phyloP scores from a whole-genome alignment of 2,113 vertebrate species.

The Salvelinus namaycush region DNA sequence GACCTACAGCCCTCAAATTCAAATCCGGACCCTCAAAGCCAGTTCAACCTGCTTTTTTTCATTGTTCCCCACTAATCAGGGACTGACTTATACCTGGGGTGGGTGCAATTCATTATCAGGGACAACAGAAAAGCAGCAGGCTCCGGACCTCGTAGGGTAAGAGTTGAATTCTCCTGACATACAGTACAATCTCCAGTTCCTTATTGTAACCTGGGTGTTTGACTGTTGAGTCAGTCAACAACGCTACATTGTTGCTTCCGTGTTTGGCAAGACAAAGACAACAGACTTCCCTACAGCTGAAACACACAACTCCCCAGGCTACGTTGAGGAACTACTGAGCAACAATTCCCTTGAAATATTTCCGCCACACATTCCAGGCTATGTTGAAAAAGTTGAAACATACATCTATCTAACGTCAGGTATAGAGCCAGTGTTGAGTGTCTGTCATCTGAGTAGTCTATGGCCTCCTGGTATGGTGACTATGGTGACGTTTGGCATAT shows the following conservation, averaged over 20 bases:
- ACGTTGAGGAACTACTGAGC: background rate
- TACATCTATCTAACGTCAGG: no score
- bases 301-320: background rate
- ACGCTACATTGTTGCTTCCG: background rate
- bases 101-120: no score
- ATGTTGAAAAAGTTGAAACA: no score
- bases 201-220: background rate
- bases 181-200: background rate
- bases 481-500: constrained; percentile 46
- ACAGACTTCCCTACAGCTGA: background rate
- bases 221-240: background rate
- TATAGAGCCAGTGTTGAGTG: background rate
- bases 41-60: no score
- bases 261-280: background rate
- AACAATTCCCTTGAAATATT: background rate
- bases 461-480: constrained; percentile 39
- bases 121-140: background rate
- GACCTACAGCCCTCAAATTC: background rate
- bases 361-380: no score
- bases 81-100: no score
- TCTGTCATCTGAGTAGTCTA: background rate
- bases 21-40: background rate
- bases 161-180: background rate
- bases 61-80: no score
- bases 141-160: background rate